Conservation (phyloP, 2,113 vertebrate genomes). For the Oenanthe oenanthe region DNA sequence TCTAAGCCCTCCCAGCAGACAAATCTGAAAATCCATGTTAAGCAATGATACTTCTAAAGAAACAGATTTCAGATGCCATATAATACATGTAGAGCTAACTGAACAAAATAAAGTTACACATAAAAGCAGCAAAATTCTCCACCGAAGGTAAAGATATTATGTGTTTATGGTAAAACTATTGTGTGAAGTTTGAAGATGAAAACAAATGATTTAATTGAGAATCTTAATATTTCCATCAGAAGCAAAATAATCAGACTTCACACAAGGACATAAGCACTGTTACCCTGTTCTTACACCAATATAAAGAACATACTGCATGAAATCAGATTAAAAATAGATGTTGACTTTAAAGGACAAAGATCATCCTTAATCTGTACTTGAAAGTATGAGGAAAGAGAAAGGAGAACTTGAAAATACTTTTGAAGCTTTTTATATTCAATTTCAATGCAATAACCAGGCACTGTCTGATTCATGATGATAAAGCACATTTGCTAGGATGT, state of each 20-base stretch:
- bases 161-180: neutral
- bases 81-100: neutral
- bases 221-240: neutral
- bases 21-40: neutral
- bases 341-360: neutral
- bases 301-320: neutral
- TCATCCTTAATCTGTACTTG: neutral
- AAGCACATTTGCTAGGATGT: neutral
- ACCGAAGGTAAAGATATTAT: neutral
- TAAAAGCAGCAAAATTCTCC: neutral
- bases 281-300: neutral
- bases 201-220: neutral
- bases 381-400: neutral
- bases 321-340: neutral
- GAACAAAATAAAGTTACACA: neutral
- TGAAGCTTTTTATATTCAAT: slow-evolving; percentile 1
- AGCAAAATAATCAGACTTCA: neutral
- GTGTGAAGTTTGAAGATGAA: neutral
- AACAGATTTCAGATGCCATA: neutral
- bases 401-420: neutral
- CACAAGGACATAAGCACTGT: neutral
- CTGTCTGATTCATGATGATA: neutral
- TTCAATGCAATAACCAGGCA: neutral
- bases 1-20: neutral
- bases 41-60: neutral